Conservation (phyloP, 1,140 invertebrate genomes). For the Colletes latitarsis region DNA sequence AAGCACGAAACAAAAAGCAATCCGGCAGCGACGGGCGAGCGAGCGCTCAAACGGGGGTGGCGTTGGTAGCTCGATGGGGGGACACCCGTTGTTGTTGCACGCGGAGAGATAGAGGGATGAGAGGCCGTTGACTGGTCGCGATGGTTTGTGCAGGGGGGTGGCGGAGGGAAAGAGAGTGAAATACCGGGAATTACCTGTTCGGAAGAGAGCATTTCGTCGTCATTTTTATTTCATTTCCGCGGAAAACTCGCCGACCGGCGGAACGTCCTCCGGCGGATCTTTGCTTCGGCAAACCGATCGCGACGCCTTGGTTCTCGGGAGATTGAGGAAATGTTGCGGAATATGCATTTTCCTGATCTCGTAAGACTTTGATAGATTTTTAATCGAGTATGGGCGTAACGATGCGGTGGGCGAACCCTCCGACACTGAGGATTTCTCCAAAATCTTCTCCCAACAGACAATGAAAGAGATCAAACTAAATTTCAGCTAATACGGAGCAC, state of each 20-base stretch:
- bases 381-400: neutral
- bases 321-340: slow-evolving; percentile 39
- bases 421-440: too few relatives aligned
- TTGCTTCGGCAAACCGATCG: neutral
- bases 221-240: slow-evolving; percentile 67
- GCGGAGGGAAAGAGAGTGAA: slow-evolving; percentile 36
- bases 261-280: slow-evolving; percentile 32
- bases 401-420: too few relatives aligned
- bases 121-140: slow-evolving; percentile 5
- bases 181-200: slow-evolving; percentile 67
- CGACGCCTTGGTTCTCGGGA: neutral
- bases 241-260: slow-evolving; percentile 56
- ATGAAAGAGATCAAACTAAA: too few relatives aligned
- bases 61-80: slow-evolving; percentile 32
- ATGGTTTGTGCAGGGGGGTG: slow-evolving; percentile 2
- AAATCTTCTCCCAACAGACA: too few relatives aligned
- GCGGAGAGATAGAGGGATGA: slow-evolving; percentile 35
- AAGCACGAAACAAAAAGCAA: slow-evolving; percentile 67
- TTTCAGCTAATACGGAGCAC: too few relatives aligned
- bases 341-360: slow-evolving; percentile 37
- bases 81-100: slow-evolving; percentile 49
- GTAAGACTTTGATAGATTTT: slow-evolving; percentile 25
- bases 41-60: slow-evolving; percentile 37
- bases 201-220: slow-evolving; percentile 66
- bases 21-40: slow-evolving; percentile 53